Conservation (phyloP, 2,888 invertebrate genomes). For the Cheiracanthium punctorium region DNA sequence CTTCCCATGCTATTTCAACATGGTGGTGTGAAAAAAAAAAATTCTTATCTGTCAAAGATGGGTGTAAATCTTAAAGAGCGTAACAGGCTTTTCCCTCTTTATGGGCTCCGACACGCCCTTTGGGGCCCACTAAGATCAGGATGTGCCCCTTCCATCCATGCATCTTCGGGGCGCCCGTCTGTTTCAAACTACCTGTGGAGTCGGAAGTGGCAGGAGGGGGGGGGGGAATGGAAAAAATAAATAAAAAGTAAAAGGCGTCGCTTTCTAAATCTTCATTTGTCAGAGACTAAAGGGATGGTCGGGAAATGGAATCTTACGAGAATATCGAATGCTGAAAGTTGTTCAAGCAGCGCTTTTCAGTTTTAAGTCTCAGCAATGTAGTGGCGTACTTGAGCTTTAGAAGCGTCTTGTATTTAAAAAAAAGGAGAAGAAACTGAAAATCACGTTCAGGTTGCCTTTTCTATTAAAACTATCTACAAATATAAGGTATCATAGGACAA, state of each 20-base stretch:
- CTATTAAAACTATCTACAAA: too few relatives aligned
- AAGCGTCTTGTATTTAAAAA: too few relatives aligned
- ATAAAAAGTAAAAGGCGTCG: neutral
- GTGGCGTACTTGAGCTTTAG: too few relatives aligned
- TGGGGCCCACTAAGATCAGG: slow-evolving; percentile 13
- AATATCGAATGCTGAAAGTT: neutral
- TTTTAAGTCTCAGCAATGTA: too few relatives aligned
- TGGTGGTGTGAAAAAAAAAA: too few relatives aligned
- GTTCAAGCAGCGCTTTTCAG: too few relatives aligned
- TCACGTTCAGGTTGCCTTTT: too few relatives aligned
- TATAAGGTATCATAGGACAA: too few relatives aligned
- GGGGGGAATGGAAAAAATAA: neutral
- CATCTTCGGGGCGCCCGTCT: neutral
- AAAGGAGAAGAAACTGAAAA: too few relatives aligned
- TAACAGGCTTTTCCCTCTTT: neutral
- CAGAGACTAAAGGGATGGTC: neutral
- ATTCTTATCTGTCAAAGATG: neutral
- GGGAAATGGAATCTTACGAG: neutral
- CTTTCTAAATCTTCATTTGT: slow-evolving; percentile 5
- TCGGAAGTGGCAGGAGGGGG: neutral
- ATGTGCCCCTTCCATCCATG: neutral
- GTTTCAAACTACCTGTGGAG: neutral
- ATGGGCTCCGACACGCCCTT: neutral
- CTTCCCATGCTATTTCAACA: too few relatives aligned
- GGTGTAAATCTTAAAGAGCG: neutral